Conservation (phyloP, 37 sponge, comb jelly and placozoan species). For the Beroe forskalii region DNA sequence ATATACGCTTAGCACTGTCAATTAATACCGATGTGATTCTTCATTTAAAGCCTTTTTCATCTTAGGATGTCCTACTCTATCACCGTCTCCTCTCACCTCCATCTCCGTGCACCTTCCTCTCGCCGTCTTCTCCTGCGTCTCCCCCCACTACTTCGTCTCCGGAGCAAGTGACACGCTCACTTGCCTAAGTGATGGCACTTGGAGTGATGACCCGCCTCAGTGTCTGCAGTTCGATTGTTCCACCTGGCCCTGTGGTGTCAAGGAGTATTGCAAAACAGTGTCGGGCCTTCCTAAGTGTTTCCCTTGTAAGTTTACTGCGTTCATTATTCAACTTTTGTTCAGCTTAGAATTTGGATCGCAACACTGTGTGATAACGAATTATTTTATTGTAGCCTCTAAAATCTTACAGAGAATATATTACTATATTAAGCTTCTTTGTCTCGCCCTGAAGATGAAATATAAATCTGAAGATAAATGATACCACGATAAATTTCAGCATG, state of each 20-base stretch:
- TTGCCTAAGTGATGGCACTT: background rate
- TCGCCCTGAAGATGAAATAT: no score
- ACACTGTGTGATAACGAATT: no score
- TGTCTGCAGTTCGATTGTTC: background rate
- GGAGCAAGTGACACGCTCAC: background rate
- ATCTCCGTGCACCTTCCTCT: background rate
- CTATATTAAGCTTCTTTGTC: background rate
- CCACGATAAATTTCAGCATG: background rate
- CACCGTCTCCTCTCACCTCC: background rate
- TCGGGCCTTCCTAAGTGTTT: background rate
- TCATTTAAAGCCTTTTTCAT: no score
- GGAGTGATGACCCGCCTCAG: background rate
- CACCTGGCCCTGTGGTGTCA: background rate
- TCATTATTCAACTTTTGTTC: no score
- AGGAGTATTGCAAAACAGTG: background rate
- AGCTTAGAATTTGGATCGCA: no score
- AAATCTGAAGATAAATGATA: no score
- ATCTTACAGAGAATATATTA: background rate
- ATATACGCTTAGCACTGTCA: no score
- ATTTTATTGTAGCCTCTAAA: no score
- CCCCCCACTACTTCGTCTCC: background rate
- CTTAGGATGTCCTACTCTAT: background rate
- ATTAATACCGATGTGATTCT: no score
- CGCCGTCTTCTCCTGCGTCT: background rate
- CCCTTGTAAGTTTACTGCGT: background rate